phyloP scores from a whole-genome alignment of 2,888 invertebrate genomes.

The Marronus borbonicus region DNA sequence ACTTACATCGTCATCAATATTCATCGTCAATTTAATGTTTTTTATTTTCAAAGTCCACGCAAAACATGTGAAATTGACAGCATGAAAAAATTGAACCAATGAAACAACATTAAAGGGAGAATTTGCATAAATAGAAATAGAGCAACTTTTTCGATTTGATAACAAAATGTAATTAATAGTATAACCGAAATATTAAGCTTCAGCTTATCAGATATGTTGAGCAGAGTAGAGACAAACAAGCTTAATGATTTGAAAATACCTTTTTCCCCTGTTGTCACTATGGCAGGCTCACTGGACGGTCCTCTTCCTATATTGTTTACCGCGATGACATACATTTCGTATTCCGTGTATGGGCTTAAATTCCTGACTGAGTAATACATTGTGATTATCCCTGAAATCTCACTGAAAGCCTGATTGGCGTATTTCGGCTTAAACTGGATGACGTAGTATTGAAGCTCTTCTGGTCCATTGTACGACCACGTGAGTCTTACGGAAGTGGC shows the following conservation, averaged over 20 bases:
- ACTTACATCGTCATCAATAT: conserved; percentile 62
- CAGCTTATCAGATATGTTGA: no score
- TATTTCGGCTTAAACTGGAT: conserved; percentile 97
- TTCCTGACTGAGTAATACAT: conserved; percentile 93
- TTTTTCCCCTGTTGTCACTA: conserved; percentile 97
- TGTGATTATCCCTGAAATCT: conserved; percentile 93
- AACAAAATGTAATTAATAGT: background rate
- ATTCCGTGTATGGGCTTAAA: conserved; percentile 94
- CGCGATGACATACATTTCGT: conserved; percentile 96
- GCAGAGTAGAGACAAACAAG: no score
- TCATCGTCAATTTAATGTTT: conserved; percentile 57
- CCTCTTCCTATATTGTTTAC: conserved; percentile 96
- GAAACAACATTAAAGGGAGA: conserved; percentile 37
- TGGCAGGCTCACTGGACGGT: conserved; percentile 88
- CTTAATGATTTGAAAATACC: conserved; percentile 73
- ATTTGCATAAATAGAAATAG: conserved; percentile 7
- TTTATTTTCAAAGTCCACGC: conserved; percentile 62
- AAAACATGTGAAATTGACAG: conserved; percentile 61
- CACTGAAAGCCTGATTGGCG: conserved; percentile 92
- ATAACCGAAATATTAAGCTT: no score
- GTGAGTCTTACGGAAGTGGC: conserved; percentile 93
- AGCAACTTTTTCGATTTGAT: conserved; percentile 1
- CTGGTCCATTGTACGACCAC: conserved; percentile 92
- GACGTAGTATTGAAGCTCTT: conserved; percentile 95
- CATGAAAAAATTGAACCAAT: conserved; percentile 62